Evolutionary conservation across 2,888 invertebrate genomes (phyloP), one percentile per base, ranked within the genome.

Genomic region (Urechis unicinctus): DNA sequence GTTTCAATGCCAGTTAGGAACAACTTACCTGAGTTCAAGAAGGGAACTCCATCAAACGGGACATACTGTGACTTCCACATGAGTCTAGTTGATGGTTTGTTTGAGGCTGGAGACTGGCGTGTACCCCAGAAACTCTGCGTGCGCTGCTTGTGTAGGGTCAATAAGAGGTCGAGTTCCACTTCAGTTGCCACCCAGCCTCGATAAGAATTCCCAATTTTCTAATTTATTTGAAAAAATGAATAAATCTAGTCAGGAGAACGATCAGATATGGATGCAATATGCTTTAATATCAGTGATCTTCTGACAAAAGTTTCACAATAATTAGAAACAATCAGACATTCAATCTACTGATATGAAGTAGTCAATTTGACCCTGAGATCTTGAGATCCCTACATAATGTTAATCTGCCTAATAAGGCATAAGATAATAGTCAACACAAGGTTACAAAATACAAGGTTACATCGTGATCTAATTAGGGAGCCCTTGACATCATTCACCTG

Each of bases 61-160:
- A 76, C 76, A 66, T 78, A 78, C 56, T 78, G 78, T 3, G 76
- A 77, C 57, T 76, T 77, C 78, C 78, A 78, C 78, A 78, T 78
- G 41, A 78, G 68, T 49, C 78, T 56, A 1, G 75, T 74, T 5
- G 78, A 73, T 17, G 70, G 69, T 57, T 74, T 73, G 4, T 69
- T 71, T 1, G 74, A 71, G 57, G 71, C 69, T 1, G 76, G 76
- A 0, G 75, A 75, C 62, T 78, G 78, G 4, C 78, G 66, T 3
- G 77, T 77, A 5, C 78, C 78, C 78, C 78, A 78, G 62, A 73
- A 71, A 60, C 73, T 74, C 55, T 70, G 67, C 3, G 78, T 78
- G 48, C 73, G 71, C 59, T 77, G 77, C 58, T 75, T 76, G 63
- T 77, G 77, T 53, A 69, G 72, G n/a, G 75, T 74, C 55, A 78